Evolutionary conservation across 2,888 invertebrate genomes (phyloP), one percentile per base, ranked within the genome.

Genomic region (Tachystola acroxantha): DNA sequence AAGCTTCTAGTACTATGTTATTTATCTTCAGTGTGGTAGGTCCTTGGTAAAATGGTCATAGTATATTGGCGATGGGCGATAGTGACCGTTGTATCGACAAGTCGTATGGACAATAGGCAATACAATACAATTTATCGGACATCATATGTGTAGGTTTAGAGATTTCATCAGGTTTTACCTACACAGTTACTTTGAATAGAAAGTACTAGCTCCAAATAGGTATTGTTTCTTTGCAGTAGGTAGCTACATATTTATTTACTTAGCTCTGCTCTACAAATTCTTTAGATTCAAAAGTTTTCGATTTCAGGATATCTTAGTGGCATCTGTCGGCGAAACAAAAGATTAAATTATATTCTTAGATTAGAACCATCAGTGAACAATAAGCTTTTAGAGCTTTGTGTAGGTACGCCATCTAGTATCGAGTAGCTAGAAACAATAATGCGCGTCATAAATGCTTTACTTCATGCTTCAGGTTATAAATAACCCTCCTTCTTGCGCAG

Each of bases 21-120:
- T 27, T 27, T 31, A 12, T 20, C 20, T 32, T 36, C 50, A 35
- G 34, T 10, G 39, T 2, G 34, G 12, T 33, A 48, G 65, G 42
- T 59, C 59, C 43, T 39, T 13, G n/a, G 24, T 25, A 11, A 33
- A n/a, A 3, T 67, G 62, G 74, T 54, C 35, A 34, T 34, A 44
- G 52, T 51, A 59, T 68, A 72, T 75, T 73, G 63, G 66, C 65
- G 71, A 72, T 74, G 55, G 49, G 40, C 45, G 74, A 76, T 74
- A 72, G 58, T 46, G 50, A 39, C 42, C 42, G 55, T 40, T 61
- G 62, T 71, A 72, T 69, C 57, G 67, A 68, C 70, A 64, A 57
- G 63, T 55, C 53, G 46, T 50, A 41, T 56, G 65, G 64, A 76
- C 74, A 74, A 74, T 74, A 48, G 65, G 51, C 59, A 69, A 69